These are phyloP conservation scores for Hirudinaria manillensis DNA, from an alignment of 2,888 invertebrate genomes.

Conservation along the genomic window DNA sequence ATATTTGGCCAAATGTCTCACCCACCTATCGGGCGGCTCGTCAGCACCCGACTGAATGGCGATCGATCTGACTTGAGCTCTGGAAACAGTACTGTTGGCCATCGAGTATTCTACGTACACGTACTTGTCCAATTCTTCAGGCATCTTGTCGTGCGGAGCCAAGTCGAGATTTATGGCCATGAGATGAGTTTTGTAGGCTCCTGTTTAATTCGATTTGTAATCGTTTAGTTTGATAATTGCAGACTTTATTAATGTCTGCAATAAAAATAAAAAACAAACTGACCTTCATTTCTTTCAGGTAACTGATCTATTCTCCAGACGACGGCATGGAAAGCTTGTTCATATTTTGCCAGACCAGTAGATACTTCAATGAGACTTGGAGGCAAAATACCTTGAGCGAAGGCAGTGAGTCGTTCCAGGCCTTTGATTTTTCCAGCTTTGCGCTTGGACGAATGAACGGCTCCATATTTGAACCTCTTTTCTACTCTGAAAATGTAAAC, in stretches of 20 bases:
- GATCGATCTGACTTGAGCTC: conserved; percentile 87
- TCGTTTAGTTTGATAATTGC: not conserved
- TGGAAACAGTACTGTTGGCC: conserved; percentile 77
- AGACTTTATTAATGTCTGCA: not conserved
- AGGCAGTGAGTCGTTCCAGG: conserved; percentile 52
- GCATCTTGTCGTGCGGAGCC: conserved; percentile 93
- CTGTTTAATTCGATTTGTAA: conserved; percentile 57
- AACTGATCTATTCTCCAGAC: conserved; percentile 96
- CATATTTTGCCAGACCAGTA: conserved; percentile 91
- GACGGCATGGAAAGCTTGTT: conserved; percentile 91
- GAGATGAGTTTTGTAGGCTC: conserved; percentile 94
- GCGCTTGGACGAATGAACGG: conserved; percentile 79
- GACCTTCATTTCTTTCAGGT: conserved; percentile 97
- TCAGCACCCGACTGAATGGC: conserved; percentile 51
- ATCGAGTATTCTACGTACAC: conserved; percentile 94
- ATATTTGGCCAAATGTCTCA: conserved; percentile 88
- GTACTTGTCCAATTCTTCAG: conserved; percentile 79
- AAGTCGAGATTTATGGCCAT: conserved; percentile 88
- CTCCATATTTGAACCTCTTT: conserved; percentile 92
- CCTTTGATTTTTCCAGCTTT: conserved; percentile 60
- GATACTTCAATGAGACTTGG: conserved; percentile 60
- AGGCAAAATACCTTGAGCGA: conserved; percentile 50
- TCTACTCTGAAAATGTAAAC: conserved; percentile 97
- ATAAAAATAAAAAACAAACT: not conserved
- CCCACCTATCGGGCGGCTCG: conserved; percentile 94